Percentiles rank a stretch among this genome's conserved stretches.
These are phyloP conservation scores for Proisotoma minuta DNA, from an alignment of 2,888 invertebrate species.

Conservation along the genomic window DNA sequence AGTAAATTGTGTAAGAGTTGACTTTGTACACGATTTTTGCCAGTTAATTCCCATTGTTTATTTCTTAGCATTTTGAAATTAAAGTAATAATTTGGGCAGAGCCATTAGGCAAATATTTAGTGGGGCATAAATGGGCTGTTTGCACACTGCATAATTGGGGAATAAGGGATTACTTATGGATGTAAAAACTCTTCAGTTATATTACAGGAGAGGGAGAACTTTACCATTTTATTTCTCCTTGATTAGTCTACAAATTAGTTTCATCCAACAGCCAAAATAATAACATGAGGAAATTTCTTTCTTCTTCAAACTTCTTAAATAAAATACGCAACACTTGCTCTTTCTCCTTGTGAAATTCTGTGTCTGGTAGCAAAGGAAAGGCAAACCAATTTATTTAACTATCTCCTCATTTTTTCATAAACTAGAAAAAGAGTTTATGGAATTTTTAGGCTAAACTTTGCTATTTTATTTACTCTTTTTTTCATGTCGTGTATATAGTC, in stretches of 20 bases:
- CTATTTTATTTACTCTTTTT: constrained; percentile 2
- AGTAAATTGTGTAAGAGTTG: too few species aligned
- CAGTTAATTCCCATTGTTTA: too few species aligned
- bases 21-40: too few species aligned
- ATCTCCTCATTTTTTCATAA: constrained; percentile 6
- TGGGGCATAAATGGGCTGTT: background rate
- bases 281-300: background rate
- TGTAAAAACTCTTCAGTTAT: background rate
- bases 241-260: constrained; percentile 6
- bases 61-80: too few species aligned
- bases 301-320: background rate
- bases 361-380: background rate
- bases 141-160: constrained; percentile 1
- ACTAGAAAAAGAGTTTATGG: constrained; percentile 3
- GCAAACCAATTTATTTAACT: constrained; percentile 8
- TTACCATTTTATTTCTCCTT: constrained; percentile 10
- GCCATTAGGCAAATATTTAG: constrained; percentile 5
- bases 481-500: background rate
- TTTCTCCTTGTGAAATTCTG: background rate
- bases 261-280: background rate
- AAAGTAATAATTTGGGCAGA: constrained; percentile 1
- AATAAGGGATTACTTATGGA: constrained; percentile 2
- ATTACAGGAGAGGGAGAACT: background rate
- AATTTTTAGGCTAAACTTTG: constrained; percentile 17
- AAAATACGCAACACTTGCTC: background rate